Evolutionary conservation across 2,113 vertebrate species (phyloP), one percentile per base, ranked within the genome.

Genomic region (Zeus faber): DNA sequence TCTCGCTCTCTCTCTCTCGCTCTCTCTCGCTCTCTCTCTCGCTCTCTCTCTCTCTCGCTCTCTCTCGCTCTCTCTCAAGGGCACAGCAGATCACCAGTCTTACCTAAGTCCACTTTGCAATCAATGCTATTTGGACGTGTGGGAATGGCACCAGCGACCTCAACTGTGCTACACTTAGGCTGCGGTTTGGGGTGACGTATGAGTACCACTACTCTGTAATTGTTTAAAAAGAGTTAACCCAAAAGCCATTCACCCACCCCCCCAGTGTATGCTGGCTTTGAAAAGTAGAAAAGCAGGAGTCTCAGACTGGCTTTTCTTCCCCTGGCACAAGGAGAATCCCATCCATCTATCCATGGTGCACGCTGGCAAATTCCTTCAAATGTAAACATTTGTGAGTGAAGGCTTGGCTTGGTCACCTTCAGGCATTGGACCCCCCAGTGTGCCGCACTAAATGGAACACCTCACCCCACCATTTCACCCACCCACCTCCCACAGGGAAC

Each of bases 331-430:
- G 66, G 67, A 72, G 54, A 54, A 66, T 64, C 70, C 39, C 62
- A 49, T 60, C 47, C 65, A 70, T 77, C 67, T 70, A 46, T 69
- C 51, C 39, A 26, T 37, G 17, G 58, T 73, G 67, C 11, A 27
- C 23, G 65, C 61, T 77, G 72, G 76, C 71, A 72, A 65, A 22
- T 41, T 39, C 70, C 25, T 66, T 53, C 52, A 76, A 50, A 65
- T 58, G 62, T 62, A 81, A 85, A 81, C 67, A 75, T 54, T 73
- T n/a, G n/a, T n/a, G n/a, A n/a, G n/a, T n/a, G n/a, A n/a, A n/a
- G n/a, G n/a, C n/a, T n/a, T 6, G 60, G 70, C 37, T 17, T 33
- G 72, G 68, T 62, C 57, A 62, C 71, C 81, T 70, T 47, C 46
- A 59, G 41, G 45, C 49, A n/a, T 13, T 17, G 60, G 54, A 58